phyloP scores from a whole-genome alignment of 1,140 invertebrate species.

The Macrobrachium rosenbergii region DNA sequence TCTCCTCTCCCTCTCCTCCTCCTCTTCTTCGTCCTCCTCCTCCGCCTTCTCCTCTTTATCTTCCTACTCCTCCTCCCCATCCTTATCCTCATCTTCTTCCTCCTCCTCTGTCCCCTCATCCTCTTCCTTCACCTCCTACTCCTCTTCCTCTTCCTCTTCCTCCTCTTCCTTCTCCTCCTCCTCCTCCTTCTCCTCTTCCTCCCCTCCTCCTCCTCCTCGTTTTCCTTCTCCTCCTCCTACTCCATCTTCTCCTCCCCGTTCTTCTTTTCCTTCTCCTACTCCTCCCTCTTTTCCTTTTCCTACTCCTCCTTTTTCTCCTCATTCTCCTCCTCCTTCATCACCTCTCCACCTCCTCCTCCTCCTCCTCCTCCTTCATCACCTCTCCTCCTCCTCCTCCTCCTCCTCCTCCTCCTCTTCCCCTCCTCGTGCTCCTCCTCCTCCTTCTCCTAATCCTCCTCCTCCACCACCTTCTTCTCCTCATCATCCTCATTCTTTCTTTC shows the following conservation, averaged over 20 bases:
- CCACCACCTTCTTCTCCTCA: not conserved
- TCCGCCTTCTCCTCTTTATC: not conserved
- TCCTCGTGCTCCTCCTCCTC: no score
- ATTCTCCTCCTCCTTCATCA: no score
- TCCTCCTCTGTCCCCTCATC: not conserved
- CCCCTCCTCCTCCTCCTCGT: not conserved
- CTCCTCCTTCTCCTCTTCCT: not conserved
- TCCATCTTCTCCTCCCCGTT: not conserved
- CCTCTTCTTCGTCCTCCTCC: not conserved
- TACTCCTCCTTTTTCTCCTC: not conserved
- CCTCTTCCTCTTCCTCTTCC: not conserved
- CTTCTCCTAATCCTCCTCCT: not conserved
- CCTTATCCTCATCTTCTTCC: not conserved
- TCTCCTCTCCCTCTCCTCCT: not conserved
- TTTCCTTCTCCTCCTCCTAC: no score
- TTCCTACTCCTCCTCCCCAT: not conserved
- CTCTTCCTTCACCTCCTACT: not conserved
- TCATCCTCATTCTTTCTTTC: not conserved
- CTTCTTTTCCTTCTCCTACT: not conserved
- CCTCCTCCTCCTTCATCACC: not conserved
- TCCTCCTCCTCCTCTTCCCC: no score
- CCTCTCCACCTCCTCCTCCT: not conserved
- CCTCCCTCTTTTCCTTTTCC: no score
- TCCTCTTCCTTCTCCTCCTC: not conserved
- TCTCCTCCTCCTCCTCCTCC: no score